These are phyloP conservation scores for Petroica traversi DNA, from an alignment of 2,113 vertebrate species.

Conservation along the genomic window DNA sequence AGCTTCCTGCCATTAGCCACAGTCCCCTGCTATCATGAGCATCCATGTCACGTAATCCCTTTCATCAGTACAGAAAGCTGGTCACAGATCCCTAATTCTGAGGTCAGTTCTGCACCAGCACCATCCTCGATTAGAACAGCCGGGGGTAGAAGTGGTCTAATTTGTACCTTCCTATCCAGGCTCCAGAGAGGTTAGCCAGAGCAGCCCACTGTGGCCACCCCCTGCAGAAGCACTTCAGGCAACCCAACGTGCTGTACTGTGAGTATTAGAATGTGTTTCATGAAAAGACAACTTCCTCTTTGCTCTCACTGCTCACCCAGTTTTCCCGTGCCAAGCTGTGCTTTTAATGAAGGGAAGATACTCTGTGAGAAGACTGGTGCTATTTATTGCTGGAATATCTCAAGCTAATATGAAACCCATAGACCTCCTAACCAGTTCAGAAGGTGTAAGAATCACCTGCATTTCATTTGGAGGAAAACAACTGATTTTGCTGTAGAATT, in stretches of 20 bases:
- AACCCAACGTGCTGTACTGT: background rate
- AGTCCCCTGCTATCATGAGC: slow-evolving; percentile 3
- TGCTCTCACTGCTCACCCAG: background rate
- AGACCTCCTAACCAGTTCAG: background rate
- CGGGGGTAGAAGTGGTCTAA: slow-evolving; percentile 26
- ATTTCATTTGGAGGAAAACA: background rate
- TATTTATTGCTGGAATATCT: background rate
- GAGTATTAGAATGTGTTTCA: background rate
- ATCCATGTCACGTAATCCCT: slow-evolving; percentile 49
- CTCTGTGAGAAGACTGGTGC: background rate
- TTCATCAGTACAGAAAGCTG: slow-evolving; percentile 11
- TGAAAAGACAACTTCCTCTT: background rate
- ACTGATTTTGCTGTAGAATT: background rate
- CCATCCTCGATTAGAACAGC: slow-evolving; percentile 5
- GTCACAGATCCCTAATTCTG: slow-evolving; percentile 2
- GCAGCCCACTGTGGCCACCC: background rate
- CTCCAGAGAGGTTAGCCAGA: background rate
- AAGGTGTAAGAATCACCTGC: background rate
- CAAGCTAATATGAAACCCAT: rapidly evolving
- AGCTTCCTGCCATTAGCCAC: background rate
- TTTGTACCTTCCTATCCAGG: background rate
- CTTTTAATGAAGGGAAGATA: background rate
- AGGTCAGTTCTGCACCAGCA: slow-evolving; percentile 38
- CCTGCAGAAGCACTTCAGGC: background rate
- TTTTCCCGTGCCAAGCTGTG: background rate